Conservation (phyloP, 2,113 vertebrate genomes). For the Caloenas nicobarica region DNA sequence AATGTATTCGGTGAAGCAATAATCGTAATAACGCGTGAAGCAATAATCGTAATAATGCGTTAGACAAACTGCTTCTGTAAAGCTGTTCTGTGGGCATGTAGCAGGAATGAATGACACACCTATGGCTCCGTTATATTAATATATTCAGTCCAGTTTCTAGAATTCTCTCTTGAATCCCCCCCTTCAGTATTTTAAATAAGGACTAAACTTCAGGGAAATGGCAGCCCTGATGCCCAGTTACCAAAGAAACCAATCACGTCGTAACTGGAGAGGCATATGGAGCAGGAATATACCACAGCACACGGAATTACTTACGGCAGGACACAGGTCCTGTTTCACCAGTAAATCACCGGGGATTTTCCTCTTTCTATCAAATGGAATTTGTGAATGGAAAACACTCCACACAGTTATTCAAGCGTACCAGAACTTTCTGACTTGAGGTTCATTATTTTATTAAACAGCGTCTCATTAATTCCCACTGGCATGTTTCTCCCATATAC, state of each 20-base stretch:
- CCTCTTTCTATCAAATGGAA: not conserved
- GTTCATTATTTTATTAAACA: not conserved
- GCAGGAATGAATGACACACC: not conserved
- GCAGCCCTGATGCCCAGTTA: not conserved
- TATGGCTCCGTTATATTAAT: fast-evolving
- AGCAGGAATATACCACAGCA: fast-evolving
- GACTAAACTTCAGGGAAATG: not conserved
- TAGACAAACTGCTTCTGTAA: not conserved
- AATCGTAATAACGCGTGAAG: not conserved
- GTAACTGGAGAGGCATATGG: not conserved
- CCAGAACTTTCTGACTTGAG: not conserved
- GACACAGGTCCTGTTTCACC: not conserved
- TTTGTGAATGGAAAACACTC: not conserved
- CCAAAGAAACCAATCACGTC: not conserved
- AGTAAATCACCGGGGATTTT: not conserved
- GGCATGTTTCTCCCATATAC: fast-evolving
- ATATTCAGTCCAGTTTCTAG: not conserved
- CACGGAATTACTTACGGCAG: not conserved
- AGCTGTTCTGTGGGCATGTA: not conserved
- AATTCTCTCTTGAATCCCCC: not conserved
- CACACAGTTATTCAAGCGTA: not conserved
- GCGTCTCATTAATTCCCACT: not conserved
- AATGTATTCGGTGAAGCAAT: not conserved
- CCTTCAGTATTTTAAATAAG: not conserved
- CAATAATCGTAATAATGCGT: not conserved